These are phyloP conservation scores for Listronotus oregonensis DNA, from an alignment of 1,140 invertebrate genomes.

Conservation along the genomic window DNA sequence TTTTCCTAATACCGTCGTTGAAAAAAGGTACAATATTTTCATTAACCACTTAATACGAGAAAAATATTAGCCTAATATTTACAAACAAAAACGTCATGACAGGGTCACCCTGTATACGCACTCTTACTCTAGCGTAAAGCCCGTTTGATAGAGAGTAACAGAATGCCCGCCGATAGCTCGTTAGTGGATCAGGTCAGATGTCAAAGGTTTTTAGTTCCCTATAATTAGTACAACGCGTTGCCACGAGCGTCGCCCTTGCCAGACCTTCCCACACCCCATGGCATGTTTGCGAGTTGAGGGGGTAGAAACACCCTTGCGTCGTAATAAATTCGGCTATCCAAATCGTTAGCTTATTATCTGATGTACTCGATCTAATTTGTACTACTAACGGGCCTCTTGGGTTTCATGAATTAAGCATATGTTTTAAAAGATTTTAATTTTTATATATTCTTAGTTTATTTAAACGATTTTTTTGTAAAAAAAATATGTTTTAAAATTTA, in stretches of 20 bases:
- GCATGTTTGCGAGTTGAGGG: conserved; percentile 3
- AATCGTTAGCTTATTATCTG: conserved; percentile 28
- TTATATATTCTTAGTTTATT: too few species aligned
- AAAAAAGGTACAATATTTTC: too few species aligned
- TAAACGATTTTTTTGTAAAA: too few species aligned
- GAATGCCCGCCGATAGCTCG: conserved; percentile 53
- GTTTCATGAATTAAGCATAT: conserved; percentile 4
- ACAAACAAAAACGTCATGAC: too few species aligned
- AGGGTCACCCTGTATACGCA: too few species aligned
- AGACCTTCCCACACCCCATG: conserved; percentile 20
- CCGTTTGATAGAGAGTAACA: conserved; percentile 43
- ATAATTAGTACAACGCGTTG: conserved; percentile 54
- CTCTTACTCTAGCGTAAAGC: neutral
- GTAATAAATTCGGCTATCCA: conserved; percentile 32
- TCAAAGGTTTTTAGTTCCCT: conserved; percentile 57
- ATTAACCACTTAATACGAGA: too few species aligned
- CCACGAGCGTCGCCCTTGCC: conserved; percentile 36
- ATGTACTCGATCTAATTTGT: conserved; percentile 18
- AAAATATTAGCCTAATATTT: too few species aligned
- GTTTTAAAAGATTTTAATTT: neutral
- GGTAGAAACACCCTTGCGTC: conserved; percentile 20
- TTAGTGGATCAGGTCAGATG: conserved; percentile 57
- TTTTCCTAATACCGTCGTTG: too few species aligned
- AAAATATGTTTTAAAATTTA: too few species aligned
- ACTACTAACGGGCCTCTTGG: conserved; percentile 14